Evolutionary conservation across 2,113 vertebrate genomes (phyloP).

Genomic region (Toxotes chatareus): DNA sequence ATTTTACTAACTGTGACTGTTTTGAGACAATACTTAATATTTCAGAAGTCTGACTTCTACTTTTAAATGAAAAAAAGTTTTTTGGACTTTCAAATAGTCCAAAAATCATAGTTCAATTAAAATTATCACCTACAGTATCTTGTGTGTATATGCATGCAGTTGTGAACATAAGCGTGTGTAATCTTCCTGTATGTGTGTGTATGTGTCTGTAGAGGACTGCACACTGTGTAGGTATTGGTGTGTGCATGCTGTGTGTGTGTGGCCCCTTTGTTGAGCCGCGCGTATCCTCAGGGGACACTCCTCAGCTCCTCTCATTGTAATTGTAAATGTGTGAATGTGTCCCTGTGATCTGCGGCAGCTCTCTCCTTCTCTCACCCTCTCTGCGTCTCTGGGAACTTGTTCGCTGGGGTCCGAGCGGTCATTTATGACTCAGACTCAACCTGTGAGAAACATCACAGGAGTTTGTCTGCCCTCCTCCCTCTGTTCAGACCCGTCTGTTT

Average conservation of each 20-base stretch:
- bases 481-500: slow-evolving; percentile 43
- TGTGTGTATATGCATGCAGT: background rate
- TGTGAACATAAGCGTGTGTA: slow-evolving; percentile 7
- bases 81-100: too few relatives aligned
- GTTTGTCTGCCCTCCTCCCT: slow-evolving; percentile 12
- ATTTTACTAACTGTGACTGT: too few relatives aligned
- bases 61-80: too few relatives aligned
- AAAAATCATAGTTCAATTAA: too few relatives aligned
- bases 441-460: slow-evolving; percentile 76
- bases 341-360: slow-evolving; percentile 51
- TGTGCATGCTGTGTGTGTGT: slow-evolving; percentile 47
- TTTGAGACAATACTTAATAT: too few relatives aligned
- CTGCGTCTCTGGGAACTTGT: slow-evolving; percentile 52
- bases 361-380: slow-evolving; percentile 18
- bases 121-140: background rate
- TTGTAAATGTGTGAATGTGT: slow-evolving; percentile 74
- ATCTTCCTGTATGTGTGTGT: slow-evolving; percentile 35
- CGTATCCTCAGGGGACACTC: slow-evolving; percentile 63
- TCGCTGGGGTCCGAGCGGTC: slow-evolving; percentile 17
- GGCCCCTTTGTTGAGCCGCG: slow-evolving; percentile 60
- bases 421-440: slow-evolving; percentile 64
- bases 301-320: slow-evolving; percentile 65
- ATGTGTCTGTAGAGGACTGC: slow-evolving; percentile 20
- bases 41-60: too few relatives aligned
- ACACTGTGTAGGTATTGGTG: slow-evolving; percentile 38